Percentiles rank a stretch among this genome's conserved stretches.
These are phyloP conservation scores for Diploscapter pachys DNA, from an alignment of 1,140 invertebrate genomes.

Conservation along the genomic window DNA sequence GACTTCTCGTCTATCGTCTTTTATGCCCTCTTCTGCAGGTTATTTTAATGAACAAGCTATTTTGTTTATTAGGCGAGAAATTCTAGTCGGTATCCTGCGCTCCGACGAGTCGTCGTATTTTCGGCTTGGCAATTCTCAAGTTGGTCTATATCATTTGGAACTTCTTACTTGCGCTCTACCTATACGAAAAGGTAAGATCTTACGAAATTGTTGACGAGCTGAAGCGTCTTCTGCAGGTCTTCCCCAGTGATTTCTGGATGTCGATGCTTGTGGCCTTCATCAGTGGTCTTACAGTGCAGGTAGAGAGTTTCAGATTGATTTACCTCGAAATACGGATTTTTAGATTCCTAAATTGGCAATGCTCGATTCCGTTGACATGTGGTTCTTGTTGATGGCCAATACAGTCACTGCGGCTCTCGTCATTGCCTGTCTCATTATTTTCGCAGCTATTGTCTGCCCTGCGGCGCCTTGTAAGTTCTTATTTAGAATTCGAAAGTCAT, in stretches of 20 bases:
- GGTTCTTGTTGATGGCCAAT: conserved; percentile 21
- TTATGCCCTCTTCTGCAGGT: conserved; percentile 27
- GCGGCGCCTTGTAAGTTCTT: conserved; percentile 8
- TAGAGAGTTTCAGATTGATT: background rate
- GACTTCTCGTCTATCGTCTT: conserved; percentile 21
- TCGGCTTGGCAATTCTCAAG: conserved; percentile 10
- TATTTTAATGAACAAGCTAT: background rate
- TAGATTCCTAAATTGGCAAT: no score
- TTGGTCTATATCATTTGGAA: conserved; percentile 35
- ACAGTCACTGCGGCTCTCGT: conserved; percentile 26
- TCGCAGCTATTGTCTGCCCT: conserved; percentile 8
- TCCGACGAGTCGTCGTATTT: conserved; percentile 18
- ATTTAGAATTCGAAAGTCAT: background rate
- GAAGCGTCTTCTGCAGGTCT: no score
- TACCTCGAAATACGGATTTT: no score
- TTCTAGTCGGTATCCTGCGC: conserved; percentile 13
- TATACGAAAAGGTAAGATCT: conserved; percentile 25
- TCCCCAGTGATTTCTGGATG: conserved; percentile 30
- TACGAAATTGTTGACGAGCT: no score
- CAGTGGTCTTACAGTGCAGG: conserved; percentile 26
- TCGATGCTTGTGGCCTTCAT: conserved; percentile 27
- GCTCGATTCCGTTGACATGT: background rate
- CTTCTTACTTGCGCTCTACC: conserved; percentile 33
- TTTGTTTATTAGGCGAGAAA: background rate
- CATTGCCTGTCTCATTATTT: conserved; percentile 15